Base-by-base conservation (phyloP, 2,888 invertebrate species). In the Operophtera brumata region DNA sequence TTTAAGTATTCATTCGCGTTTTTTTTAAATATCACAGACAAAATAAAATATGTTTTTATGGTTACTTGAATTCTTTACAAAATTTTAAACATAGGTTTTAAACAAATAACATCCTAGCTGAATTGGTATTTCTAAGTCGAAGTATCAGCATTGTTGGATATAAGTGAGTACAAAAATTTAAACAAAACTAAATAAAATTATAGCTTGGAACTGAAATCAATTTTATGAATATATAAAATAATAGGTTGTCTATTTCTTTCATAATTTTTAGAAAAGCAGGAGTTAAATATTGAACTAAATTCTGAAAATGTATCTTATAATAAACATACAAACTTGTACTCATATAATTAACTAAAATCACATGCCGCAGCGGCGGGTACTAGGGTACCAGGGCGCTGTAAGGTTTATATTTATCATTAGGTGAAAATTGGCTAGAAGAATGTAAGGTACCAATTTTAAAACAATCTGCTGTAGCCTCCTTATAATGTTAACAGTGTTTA, bases 321-420 rank as follows among this genome's bases (percentile, higher is more conserved):
- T 64, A 65, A 68, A 72, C 70, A 67, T 76, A 83, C 82, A 78
- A 82, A 76, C 73, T 86, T 86, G 86, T 86, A 86, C 86, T 86
- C 86, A 83, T 76, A 80, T 77, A 84, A 81, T 84, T 78, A 84
- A 85, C 86, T 88, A 87, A 82, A 83, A 87, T 88, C 88, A 85
- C 86, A 88, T 77, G 73, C 74, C 69, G 65, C 47, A 47, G 47
- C 52, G 44, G 44, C 69, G 57, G 62, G 69, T 77, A 76, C 78
- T 77, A 78, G 69, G 14, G 51, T 51, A 48, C 48, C 54, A 47
- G 37, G 36, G 44, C 46, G 35, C 35, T 40, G 14, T 43, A 56
- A 39, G 37, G 26, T 45, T 52, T 57, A 47, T 47, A 52, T 56
- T 41, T 41, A 47, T 47, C 47, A 56, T 51, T 40, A 53, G 42